Evolutionary conservation across 2,113 vertebrate species (phyloP).

Genomic region (Chaetodon trifascialis): DNA sequence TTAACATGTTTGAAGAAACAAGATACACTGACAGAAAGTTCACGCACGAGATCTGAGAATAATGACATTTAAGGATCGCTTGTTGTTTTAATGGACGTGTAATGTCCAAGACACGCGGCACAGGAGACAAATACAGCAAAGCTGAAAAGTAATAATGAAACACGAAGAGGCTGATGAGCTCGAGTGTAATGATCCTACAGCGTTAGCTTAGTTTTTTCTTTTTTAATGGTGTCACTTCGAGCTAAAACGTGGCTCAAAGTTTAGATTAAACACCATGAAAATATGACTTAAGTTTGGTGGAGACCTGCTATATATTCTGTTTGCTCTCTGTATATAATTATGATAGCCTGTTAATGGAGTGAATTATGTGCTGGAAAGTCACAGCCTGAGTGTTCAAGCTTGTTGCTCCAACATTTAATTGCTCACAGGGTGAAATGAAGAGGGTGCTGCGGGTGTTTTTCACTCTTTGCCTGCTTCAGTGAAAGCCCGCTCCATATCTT

Average conservation of each 20-base stretch:
- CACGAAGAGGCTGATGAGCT: not conserved
- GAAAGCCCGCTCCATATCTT: slow-evolving; percentile 61
- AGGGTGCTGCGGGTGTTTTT: slow-evolving; percentile 32
- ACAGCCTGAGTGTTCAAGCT: slow-evolving; percentile 10
- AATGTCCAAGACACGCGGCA: not conserved
- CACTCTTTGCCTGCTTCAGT: slow-evolving; percentile 41
- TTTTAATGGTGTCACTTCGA: not conserved
- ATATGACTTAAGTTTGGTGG: not conserved
- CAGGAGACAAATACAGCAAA: too few species aligned
- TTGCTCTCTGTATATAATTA: not conserved
- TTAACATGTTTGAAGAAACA: too few species aligned
- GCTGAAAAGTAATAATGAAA: not conserved
- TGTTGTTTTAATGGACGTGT: too few species aligned
- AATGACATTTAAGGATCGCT: not conserved
- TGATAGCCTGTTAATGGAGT: slow-evolving; percentile 22
- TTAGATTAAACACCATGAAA: not conserved
- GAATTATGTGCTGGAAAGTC: slow-evolving; percentile 15
- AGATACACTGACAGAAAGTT: not conserved
- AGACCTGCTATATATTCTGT: too few species aligned
- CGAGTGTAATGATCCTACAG: not conserved
- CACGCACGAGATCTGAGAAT: not conserved
- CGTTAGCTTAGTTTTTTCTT: not conserved
- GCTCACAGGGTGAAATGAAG: slow-evolving; percentile 28
- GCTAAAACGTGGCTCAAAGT: not conserved
- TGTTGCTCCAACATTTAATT: slow-evolving; percentile 34